A percentile compares a stretch with the other conserved stretches of the same genome.
phyloP scores from a whole-genome alignment of 1,140 invertebrate species.

The Heliconius melpomene region DNA sequence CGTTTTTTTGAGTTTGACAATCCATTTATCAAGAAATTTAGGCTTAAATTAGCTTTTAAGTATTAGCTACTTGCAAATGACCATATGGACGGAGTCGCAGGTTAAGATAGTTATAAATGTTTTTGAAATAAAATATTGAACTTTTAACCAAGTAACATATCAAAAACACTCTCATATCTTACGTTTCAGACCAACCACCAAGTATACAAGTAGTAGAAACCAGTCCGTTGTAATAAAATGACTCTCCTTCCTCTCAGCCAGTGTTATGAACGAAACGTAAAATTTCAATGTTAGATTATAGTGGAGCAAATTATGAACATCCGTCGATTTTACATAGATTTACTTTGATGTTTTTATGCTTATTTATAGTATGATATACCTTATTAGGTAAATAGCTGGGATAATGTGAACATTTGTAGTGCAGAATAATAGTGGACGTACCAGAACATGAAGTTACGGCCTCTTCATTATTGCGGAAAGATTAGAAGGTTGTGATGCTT shows the following conservation, averaged over 20 bases:
- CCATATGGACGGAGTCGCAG: too few relatives aligned
- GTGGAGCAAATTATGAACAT: conserved; percentile 15
- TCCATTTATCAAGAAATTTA: too few relatives aligned
- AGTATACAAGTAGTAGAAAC: conserved; percentile 29
- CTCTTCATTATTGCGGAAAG: too few relatives aligned
- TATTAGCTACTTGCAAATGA: too few relatives aligned
- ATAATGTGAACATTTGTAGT: too few relatives aligned
- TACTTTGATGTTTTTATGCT: neutral
- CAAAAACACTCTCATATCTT: neutral
- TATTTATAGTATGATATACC: neutral
- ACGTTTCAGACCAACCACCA: neutral
- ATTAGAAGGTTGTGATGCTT: too few relatives aligned
- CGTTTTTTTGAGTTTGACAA: too few relatives aligned
- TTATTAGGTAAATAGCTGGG: neutral
- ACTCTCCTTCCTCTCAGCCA: conserved; percentile 22
- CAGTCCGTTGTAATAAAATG: conserved; percentile 34
- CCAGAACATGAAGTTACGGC: too few relatives aligned
- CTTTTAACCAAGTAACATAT: neutral
- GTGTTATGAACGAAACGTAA: conserved; percentile 32
- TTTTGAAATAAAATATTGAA: neutral
- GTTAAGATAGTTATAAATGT: too few relatives aligned
- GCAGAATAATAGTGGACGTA: too few relatives aligned
- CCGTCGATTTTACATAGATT: neutral
- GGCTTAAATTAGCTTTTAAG: too few relatives aligned
- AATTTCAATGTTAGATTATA: conserved; percentile 24